phyloP scores from a whole-genome alignment of 1,140 invertebrate species.

The Drosophila mojavensis region DNA sequence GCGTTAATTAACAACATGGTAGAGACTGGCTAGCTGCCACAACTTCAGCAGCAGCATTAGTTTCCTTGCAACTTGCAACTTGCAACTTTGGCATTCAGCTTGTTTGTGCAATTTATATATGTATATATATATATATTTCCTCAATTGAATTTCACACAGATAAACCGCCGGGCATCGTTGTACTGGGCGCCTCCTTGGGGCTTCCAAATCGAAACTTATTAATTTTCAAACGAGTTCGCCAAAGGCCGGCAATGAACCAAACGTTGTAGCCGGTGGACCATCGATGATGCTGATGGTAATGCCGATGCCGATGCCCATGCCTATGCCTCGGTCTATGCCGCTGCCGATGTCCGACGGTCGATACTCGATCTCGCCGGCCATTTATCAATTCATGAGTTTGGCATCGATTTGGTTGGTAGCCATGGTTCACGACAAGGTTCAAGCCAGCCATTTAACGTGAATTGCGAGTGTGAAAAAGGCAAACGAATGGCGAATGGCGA shows the following conservation, averaged over 20 bases:
- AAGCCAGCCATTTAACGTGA: constrained; percentile 33
- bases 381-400: constrained; percentile 70
- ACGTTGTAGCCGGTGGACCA: background rate
- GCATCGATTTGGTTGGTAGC: constrained; percentile 42
- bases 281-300: constrained; percentile 9
- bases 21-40: constrained; percentile 19
- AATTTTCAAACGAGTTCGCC: constrained; percentile 72
- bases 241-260: constrained; percentile 48
- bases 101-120: constrained; percentile 7
- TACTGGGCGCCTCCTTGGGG: constrained; percentile 37
- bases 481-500: constrained; percentile 3
- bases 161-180: constrained; percentile 24
- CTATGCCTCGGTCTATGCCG: background rate
- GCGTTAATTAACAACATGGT: constrained; percentile 74
- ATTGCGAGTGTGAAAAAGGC: constrained; percentile 47
- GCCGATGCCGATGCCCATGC: constrained; percentile 8
- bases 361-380: constrained; percentile 64
- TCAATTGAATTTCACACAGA: constrained; percentile 69
- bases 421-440: constrained; percentile 44
- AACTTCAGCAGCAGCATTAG: constrained; percentile 18
- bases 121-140: constrained; percentile 50
- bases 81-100: constrained; percentile 3
- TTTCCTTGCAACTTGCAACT: background rate
- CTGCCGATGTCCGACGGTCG: constrained; percentile 15
- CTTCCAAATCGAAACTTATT: constrained; percentile 74